phyloP scores from a whole-genome alignment of 92 coral and sea anemone genomes.

The Parazoanthus darwini region DNA sequence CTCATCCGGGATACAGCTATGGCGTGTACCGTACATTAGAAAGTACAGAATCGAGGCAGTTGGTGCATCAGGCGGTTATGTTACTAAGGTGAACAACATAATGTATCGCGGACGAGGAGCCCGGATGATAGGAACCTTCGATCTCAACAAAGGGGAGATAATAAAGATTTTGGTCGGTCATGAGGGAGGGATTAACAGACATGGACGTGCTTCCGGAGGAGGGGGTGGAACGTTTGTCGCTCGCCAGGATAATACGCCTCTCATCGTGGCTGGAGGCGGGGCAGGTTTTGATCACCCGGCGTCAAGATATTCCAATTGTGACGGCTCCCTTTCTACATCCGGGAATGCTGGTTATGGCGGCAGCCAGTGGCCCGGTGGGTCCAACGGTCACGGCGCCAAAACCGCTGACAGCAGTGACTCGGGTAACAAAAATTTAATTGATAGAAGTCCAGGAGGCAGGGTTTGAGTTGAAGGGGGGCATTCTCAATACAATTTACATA shows the following conservation, averaged over 20 bases:
- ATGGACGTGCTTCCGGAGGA: constrained; percentile 42
- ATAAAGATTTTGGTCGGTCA: constrained; percentile 61
- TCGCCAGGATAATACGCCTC: constrained; percentile 45
- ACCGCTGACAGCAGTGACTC: constrained; percentile 29
- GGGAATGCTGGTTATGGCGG: constrained; percentile 52
- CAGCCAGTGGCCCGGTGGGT: constrained; percentile 55
- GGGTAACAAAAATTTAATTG: constrained; percentile 9
- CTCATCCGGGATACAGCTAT: too few species aligned
- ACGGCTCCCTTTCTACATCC: constrained; percentile 47
- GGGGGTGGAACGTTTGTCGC: constrained; percentile 77
- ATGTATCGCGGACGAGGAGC: constrained; percentile 62
- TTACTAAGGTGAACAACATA: not conserved
- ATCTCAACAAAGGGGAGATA: constrained; percentile 40
- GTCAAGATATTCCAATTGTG: constrained; percentile 47
- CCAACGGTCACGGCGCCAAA: constrained; percentile 42
- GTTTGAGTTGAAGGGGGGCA: too few species aligned
- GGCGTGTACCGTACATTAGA: too few species aligned
- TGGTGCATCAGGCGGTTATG: too few species aligned
- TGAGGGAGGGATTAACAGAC: constrained; percentile 43
- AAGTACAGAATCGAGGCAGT: too few species aligned
- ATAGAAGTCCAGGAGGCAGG: not conserved
- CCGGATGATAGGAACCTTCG: constrained; percentile 54
- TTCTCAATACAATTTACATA: too few species aligned
- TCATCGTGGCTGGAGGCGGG: constrained; percentile 72
- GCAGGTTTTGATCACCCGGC: constrained; percentile 32